A percentile compares a stretch with the other conserved stretches of the same genome.
Conservation (phyloP, 2,113 vertebrate genomes). For the Carollia perspicillata region DNA sequence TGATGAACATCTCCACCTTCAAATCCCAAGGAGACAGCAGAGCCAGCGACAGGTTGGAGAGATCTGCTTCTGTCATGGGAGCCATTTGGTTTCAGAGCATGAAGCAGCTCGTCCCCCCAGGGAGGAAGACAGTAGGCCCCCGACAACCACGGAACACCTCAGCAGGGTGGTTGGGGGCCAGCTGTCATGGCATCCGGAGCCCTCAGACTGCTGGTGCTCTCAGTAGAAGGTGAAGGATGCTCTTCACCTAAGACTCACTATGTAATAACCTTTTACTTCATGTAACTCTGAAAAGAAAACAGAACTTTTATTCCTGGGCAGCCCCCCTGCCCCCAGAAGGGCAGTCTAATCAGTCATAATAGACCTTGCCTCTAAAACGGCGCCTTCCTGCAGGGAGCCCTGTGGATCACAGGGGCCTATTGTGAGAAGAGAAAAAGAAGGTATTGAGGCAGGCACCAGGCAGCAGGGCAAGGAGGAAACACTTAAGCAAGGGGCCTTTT, state of each 20-base stretch:
- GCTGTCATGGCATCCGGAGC: not conserved
- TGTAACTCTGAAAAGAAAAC: conserved; percentile 42
- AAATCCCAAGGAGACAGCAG: not conserved
- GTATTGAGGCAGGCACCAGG: conserved; percentile 64
- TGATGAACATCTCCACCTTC: not conserved
- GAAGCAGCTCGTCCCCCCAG: not conserved
- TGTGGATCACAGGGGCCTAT: conserved; percentile 57
- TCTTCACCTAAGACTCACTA: conserved; percentile 46
- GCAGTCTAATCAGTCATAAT: conserved; percentile 29
- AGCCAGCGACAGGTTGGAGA: not conserved
- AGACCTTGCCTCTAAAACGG: conserved; percentile 23
- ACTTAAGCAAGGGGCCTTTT: conserved; percentile 47
- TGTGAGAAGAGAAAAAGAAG: conserved; percentile 72
- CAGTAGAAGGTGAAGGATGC: conserved; percentile 31
- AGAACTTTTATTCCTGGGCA: conserved; percentile 48
- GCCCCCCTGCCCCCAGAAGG: not conserved
- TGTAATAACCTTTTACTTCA: conserved; percentile 69
- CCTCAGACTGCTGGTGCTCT: not conserved
- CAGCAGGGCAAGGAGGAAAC: conserved; percentile 48
- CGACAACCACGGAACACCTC: not conserved
- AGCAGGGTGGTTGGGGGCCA: not conserved
- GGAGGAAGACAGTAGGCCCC: not conserved
- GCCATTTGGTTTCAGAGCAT: not conserved
- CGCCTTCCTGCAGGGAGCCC: conserved; percentile 41
- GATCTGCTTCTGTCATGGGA: not conserved